These are phyloP conservation scores for Oreocharis arfaki DNA, from an alignment of 2,113 vertebrate species.

Conservation along the genomic window DNA sequence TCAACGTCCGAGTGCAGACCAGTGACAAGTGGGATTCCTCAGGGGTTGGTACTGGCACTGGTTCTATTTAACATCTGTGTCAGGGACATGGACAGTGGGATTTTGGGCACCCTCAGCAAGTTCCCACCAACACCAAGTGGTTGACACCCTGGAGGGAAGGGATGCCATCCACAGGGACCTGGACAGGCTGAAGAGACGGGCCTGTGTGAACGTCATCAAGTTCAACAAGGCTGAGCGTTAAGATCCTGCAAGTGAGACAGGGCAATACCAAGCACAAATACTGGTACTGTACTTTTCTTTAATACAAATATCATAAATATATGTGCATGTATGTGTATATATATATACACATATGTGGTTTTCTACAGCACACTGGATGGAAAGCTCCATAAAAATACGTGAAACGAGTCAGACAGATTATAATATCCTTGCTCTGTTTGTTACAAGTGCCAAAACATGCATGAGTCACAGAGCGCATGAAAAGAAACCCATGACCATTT, in stretches of 20 bases:
- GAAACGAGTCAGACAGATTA: background rate
- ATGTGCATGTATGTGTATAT: accelerated
- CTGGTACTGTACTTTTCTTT: background rate
- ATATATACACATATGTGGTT: background rate
- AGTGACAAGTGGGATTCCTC: background rate
- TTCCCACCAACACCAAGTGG: background rate
- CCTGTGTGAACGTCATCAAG: background rate
- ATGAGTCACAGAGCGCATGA: background rate
- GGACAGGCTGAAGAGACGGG: background rate
- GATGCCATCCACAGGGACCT: background rate
- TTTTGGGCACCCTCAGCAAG: background rate
- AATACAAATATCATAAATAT: background rate
- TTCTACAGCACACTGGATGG: background rate
- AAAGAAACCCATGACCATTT: background rate
- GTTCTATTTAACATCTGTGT: background rate
- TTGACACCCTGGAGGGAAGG: background rate
- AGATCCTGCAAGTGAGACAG: background rate
- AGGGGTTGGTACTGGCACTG: background rate
- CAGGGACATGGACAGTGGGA: background rate
- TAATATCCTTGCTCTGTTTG: background rate
- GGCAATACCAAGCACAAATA: background rate
- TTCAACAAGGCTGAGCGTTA: background rate
- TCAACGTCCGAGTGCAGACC: background rate
- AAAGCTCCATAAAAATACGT: background rate
- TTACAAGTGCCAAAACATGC: background rate